Base-by-base conservation (phyloP, 2,113 vertebrate species). In the Coracopsis vasa region DNA sequence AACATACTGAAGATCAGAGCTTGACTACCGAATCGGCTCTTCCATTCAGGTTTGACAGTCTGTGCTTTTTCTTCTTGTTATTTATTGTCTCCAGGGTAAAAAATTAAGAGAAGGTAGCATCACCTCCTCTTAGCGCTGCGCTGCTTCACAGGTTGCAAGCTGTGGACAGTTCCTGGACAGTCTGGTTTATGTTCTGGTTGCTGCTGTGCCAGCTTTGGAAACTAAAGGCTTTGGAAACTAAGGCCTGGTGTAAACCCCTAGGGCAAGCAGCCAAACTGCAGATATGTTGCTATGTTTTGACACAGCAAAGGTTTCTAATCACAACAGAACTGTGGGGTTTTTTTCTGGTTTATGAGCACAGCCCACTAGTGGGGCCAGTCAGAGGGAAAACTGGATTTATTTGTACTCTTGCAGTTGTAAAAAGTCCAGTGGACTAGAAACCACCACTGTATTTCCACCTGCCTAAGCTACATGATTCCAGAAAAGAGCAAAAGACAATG, bases 1-100 rank as follows among this genome's bases (percentile, higher is more conserved):
- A 93, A 88, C 37, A 39, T 74, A 33, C 64, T 81, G 82, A 80
- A 74, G 56, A 94, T 75, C 31, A 56, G 81, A 77, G 50, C 60
- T 44, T 91, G 80, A 67, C 27, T 87, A 41, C 37, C 53, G 47
- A 84, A 65, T 71, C 0, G 0, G 13, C 39, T 75, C 80, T 91
- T 93, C 75, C 0, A 0, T 80, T 84, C 54, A 81, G 70, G 16
- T 51, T 86, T 80, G 58, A 19, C 13, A 83, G 33, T 50, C 53
- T 75, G 18, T 51, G 28, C 9, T 33, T 79, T 67, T 62, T 54
- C 11, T 58, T 73, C 28, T 72, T 73, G 44, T 56, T 60, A 27
- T 79, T 88, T 79, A 45, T 42, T 80, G 29, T 75, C 29, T 85
- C 23, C 7, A 20, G 64, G 77, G 23, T 8, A 35, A 82, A 41